phyloP scores from a whole-genome alignment of 2,797 vertebrate genomes.

The Triplophysa bombifrons region DNA sequence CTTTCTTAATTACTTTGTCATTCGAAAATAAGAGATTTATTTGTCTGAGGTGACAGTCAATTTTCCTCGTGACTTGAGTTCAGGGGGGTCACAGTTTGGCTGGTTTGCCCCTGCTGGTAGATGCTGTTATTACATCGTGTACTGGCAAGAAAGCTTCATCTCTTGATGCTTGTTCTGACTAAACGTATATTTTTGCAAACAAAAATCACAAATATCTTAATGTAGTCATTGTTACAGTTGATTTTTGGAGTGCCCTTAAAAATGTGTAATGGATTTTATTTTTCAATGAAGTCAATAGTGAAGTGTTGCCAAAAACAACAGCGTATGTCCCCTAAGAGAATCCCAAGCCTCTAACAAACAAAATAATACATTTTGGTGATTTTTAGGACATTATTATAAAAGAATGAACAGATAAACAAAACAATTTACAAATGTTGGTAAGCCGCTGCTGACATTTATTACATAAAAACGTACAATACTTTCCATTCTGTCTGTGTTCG shows the following conservation, averaged over 20 bases:
- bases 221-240: too few species aligned
- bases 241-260: too few species aligned
- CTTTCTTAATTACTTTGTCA: constrained; percentile 51
- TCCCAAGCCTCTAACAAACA: neutral
- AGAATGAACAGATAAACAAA: neutral
- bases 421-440: neutral
- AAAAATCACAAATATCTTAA: neutral
- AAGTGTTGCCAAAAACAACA: neutral
- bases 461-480: neutral
- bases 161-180: neutral
- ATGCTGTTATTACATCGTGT: neutral
- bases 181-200: neutral
- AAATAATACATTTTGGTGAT: neutral
- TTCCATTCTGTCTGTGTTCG: neutral
- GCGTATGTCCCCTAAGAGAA: neutral
- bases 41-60: constrained; percentile 13
- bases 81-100: neutral
- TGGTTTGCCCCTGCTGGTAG: too few species aligned
- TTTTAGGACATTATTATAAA: neutral
- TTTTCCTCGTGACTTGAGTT: neutral
- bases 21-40: neutral
- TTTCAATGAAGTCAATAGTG: too few species aligned
- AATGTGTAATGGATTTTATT: too few species aligned
- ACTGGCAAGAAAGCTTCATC: neutral
- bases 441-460: neutral